A percentile compares a stretch with the other conserved stretches of the same genome.
These are phyloP conservation scores for Paracentrotus lividus DNA, from an alignment of 53 echinoderm and acorn worm genomes.

Conservation along the genomic window DNA sequence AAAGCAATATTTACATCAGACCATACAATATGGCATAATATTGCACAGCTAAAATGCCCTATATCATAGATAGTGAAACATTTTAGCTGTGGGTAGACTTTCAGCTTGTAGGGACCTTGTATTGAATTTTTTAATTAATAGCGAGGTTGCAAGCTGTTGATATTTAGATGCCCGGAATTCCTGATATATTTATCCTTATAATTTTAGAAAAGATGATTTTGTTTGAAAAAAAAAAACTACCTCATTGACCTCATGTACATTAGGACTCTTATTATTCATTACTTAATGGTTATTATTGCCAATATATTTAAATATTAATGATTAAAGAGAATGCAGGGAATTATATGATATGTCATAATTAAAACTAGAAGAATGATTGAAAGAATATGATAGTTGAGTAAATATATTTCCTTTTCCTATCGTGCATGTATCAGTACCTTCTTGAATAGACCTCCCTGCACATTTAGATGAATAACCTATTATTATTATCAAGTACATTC, in stretches of 20 bases:
- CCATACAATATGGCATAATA: too few species aligned
- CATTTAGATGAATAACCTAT: background rate
- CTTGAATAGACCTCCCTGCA: background rate
- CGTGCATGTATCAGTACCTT: conserved; percentile 42
- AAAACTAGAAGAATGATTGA: background rate
- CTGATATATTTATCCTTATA: conserved; percentile 30
- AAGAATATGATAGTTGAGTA: background rate
- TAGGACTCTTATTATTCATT: conserved; percentile 58
- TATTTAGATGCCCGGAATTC: conserved; percentile 19
- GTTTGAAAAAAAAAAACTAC: conserved; percentile 53
- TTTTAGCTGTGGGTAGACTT: too few species aligned
- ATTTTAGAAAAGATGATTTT: conserved; percentile 22
- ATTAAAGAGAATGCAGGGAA: conserved; percentile 43
- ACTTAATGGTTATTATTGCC: conserved; percentile 48
- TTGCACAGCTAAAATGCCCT: too few species aligned
- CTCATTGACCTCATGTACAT: conserved; percentile 59
- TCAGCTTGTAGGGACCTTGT: too few species aligned
- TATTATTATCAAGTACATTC: background rate
- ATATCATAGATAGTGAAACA: background rate
- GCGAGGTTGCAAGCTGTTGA: background rate
- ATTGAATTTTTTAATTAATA: background rate
- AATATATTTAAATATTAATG: conserved; percentile 40
- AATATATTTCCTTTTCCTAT: background rate
- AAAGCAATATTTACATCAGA: too few species aligned
- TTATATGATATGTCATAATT: conserved; percentile 8